A percentile compares a stretch with the other conserved stretches of the same genome.
Conservation (phyloP, 2,888 invertebrate genomes). For the Rosalia funebris region DNA sequence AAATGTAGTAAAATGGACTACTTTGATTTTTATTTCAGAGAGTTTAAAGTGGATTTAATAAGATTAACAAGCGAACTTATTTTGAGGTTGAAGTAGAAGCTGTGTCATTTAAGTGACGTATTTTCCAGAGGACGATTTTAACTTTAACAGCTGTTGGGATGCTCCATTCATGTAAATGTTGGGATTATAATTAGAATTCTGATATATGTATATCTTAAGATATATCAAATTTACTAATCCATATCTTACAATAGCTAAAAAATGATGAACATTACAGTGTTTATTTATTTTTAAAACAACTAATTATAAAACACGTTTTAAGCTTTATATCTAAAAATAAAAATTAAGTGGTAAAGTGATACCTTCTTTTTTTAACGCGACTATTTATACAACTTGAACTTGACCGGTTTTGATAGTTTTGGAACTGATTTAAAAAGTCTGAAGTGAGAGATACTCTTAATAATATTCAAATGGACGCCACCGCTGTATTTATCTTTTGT, state of each 20-base stretch:
- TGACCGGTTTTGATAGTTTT: conserved; percentile 28
- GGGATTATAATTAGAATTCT: conserved; percentile 48
- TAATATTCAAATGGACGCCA: not conserved
- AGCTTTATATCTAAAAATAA: conserved; percentile 22
- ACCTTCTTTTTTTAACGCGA: conserved; percentile 20
- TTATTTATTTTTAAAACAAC: conserved; percentile 25
- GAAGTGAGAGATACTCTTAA: not conserved
- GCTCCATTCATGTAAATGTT: conserved; percentile 51
- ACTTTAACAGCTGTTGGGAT: conserved; percentile 50
- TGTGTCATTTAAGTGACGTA: conserved; percentile 44
- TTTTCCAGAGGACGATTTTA: conserved; percentile 47
- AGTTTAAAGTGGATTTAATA: conserved; percentile 40
- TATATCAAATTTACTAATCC: conserved; percentile 32
- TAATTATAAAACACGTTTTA: conserved; percentile 17
- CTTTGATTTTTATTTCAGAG: conserved; percentile 33
- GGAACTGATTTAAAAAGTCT: not conserved
- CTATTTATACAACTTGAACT: conserved; percentile 26
- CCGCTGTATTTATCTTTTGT: not conserved
- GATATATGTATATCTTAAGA: conserved; percentile 36
- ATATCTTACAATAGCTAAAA: conserved; percentile 27
- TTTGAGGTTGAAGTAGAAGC: conserved; percentile 41
- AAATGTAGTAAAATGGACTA: conserved; percentile 25
- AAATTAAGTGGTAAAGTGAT: conserved; percentile 25
- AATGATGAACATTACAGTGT: conserved; percentile 13
- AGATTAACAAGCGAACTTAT: conserved; percentile 41